phyloP scores from a whole-genome alignment of 2,797 vertebrate species.

The Cossypha caffra region DNA sequence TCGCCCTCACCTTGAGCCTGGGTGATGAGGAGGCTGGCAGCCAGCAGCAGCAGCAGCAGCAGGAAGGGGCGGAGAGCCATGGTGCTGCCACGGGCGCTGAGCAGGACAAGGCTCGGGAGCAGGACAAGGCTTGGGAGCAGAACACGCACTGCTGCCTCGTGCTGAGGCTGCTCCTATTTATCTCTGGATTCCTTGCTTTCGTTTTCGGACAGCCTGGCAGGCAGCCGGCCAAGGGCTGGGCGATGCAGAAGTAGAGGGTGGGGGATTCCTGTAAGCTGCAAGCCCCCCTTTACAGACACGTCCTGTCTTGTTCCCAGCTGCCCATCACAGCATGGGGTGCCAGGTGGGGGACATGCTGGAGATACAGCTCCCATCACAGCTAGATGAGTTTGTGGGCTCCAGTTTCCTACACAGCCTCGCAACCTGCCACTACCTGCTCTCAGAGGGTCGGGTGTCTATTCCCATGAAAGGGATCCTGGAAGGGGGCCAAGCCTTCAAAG shows the following conservation, averaged over 20 bases:
- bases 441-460: neutral
- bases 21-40: neutral
- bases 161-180: slow-evolving; percentile 36
- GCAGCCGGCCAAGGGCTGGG: neutral
- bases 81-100: neutral
- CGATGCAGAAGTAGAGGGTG: neutral
- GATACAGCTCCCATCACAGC: neutral
- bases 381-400: neutral
- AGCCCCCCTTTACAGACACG: neutral
- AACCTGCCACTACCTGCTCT: slow-evolving; percentile 6
- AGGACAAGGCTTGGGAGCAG: neutral
- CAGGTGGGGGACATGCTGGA: neutral
- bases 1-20: neutral
- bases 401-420: neutral
- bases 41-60: neutral
- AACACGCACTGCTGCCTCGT: neutral
- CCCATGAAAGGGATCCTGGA: neutral
- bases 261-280: slow-evolving; percentile 41
- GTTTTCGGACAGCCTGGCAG: slow-evolving; percentile 33
- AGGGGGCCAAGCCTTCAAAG: neutral
- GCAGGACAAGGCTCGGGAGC: neutral
- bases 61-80: slow-evolving; percentile 35
- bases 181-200: slow-evolving; percentile 33
- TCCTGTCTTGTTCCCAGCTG: slow-evolving; percentile 36
- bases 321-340: fast-evolving